A percentile compares a stretch with the other conserved stretches of the same genome.
These are phyloP conservation scores for Porites lutea DNA, from an alignment of 64 coral and sea anemone genomes.

Conservation along the genomic window DNA sequence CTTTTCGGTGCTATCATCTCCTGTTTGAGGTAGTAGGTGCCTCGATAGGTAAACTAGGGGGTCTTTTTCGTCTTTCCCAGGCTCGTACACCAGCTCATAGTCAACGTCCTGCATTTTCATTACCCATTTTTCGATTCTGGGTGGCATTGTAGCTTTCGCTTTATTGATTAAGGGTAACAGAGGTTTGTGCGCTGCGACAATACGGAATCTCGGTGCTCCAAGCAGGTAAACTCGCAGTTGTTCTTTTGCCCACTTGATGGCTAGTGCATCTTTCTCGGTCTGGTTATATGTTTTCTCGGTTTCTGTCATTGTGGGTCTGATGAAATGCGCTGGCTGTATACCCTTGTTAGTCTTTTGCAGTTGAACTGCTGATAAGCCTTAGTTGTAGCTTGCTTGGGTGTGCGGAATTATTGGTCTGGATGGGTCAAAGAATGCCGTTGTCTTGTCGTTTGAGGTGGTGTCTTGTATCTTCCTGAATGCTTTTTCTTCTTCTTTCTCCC, in stretches of 20 bases:
- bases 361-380: conserved; percentile 64
- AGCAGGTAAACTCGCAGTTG: conserved; percentile 56
- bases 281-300: conserved; percentile 77
- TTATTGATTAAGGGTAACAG: conserved; percentile 51
- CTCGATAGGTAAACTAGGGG: conserved; percentile 69
- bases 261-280: conserved; percentile 66
- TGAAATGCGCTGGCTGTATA: conserved; percentile 76
- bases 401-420: conserved; percentile 35
- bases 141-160: conserved; percentile 33
- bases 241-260: conserved; percentile 76
- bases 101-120: conserved; percentile 64
- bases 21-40: conserved; percentile 61
- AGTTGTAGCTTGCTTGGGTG: conserved; percentile 71
- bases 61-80: conserved; percentile 59
- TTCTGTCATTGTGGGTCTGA: conserved; percentile 68
- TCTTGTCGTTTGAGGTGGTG: conserved; percentile 29
- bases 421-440: conserved; percentile 61
- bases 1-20: conserved; percentile 33
- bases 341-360: conserved; percentile 59
- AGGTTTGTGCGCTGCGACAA: conserved; percentile 73
- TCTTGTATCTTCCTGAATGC: conserved; percentile 54
- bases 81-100: conserved; percentile 43
- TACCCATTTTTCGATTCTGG: conserved; percentile 65
- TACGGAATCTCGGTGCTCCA: conserved; percentile 77
- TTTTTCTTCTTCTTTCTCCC: conserved; percentile 47